These are phyloP conservation scores for Plusia festucae DNA, from an alignment of 2,888 invertebrate genomes.

Conservation along the genomic window DNA sequence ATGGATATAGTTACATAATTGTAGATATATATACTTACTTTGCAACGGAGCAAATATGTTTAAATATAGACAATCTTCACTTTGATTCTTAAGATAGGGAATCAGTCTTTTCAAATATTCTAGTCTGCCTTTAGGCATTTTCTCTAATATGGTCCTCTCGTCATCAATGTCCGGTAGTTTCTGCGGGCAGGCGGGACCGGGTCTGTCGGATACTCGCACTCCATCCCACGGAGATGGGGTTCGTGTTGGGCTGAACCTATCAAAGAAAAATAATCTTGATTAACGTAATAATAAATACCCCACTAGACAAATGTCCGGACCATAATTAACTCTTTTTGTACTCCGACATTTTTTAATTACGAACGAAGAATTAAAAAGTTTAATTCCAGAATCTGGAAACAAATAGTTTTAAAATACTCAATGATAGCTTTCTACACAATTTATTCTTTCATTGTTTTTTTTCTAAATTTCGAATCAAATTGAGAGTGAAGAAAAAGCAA, in stretches of 20 bases:
- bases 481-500: neutral
- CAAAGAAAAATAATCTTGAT: slow-evolving; percentile 47
- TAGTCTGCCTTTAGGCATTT: slow-evolving; percentile 97
- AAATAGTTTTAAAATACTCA: neutral
- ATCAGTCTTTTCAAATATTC: slow-evolving; percentile 97
- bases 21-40: slow-evolving; percentile 91
- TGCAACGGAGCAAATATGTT: slow-evolving; percentile 98
- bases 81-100: slow-evolving; percentile 97
- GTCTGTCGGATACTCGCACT: slow-evolving; percentile 93
- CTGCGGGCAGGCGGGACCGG: slow-evolving; percentile 97
- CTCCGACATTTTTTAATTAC: too few relatives aligned
- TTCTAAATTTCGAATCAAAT: neutral
- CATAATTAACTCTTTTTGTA: too few relatives aligned
- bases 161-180: slow-evolving; percentile 95
- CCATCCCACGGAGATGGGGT: slow-evolving; percentile 98
- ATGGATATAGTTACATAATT: neutral
- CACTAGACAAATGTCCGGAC: too few relatives aligned
- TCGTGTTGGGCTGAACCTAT: slow-evolving; percentile 97
- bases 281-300: too few relatives aligned
- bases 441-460: neutral
- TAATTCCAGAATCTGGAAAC: too few relatives aligned
- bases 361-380: too few relatives aligned
- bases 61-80: slow-evolving; percentile 99
- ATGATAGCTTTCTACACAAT: neutral
- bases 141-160: slow-evolving; percentile 94